phyloP scores from a whole-genome alignment of 2,113 vertebrate species.

The Daboia siamensis region DNA sequence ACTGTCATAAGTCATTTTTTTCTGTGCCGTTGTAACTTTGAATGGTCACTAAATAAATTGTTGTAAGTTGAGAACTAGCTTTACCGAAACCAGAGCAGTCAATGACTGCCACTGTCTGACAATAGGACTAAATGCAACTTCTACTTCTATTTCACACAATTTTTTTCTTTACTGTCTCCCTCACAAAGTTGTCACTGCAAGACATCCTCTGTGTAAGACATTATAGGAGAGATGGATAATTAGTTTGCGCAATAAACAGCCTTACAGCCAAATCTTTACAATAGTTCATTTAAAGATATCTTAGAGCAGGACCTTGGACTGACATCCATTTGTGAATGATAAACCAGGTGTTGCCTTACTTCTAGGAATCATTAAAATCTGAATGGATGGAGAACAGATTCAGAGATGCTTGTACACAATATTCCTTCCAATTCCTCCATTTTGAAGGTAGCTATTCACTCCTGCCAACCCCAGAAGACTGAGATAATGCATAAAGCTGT shows the following conservation, averaged over 20 bases:
- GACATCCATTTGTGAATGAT: background rate
- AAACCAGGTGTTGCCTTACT: background rate
- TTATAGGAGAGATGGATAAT: background rate
- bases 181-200: background rate
- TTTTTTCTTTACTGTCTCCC: background rate
- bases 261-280: background rate
- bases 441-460: too few species aligned
- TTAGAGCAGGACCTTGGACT: background rate
- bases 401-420: too few species aligned
- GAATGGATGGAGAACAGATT: background rate
- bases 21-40: background rate
- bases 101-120: background rate
- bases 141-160: background rate
- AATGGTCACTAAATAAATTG: background rate
- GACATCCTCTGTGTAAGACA: background rate
- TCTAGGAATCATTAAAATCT: too few species aligned
- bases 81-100: background rate
- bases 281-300: background rate
- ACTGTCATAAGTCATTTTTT: background rate
- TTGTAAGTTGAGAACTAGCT: background rate
- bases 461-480: too few species aligned
- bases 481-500: too few species aligned
- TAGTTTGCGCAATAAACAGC: background rate
- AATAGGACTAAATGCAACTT: background rate
- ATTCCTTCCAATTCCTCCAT: too few species aligned